Conservation (phyloP, 2,797 vertebrate species). For the Argya squamiceps region DNA sequence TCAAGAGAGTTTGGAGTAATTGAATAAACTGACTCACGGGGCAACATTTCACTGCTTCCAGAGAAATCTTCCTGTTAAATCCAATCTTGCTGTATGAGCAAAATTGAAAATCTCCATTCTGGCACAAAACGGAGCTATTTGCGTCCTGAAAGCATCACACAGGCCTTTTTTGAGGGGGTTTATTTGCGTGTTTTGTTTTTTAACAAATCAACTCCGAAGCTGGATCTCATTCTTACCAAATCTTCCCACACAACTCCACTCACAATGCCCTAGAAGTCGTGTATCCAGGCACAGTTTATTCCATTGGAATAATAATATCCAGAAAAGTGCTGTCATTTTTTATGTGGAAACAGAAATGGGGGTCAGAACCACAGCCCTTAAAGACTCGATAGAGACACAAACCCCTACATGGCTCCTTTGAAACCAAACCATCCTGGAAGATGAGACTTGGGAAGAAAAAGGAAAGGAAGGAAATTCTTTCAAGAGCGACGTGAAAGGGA, state of each 20-base stretch:
- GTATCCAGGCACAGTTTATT: background rate
- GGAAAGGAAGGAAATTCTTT: background rate
- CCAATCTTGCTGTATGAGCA: background rate
- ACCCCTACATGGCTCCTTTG: background rate
- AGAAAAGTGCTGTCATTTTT: background rate
- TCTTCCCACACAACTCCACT: background rate
- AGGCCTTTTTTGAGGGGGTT: background rate
- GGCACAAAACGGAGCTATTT: background rate
- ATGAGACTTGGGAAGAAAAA: background rate
- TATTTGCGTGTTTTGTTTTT: background rate
- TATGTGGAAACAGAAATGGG: background rate
- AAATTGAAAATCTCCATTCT: background rate
- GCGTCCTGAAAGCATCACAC: background rate
- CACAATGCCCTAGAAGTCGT: fast-evolving
- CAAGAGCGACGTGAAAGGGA: fast-evolving
- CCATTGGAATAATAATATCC: background rate
- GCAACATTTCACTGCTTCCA: background rate
- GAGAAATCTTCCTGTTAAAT: background rate
- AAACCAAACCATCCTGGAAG: background rate
- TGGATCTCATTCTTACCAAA: background rate
- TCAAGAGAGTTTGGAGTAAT: background rate
- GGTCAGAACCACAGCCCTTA: background rate
- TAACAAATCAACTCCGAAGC: background rate
- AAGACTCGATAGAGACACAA: background rate
- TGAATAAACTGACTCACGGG: background rate